phyloP scores from a whole-genome alignment of 2,888 invertebrate genomes.

The Synergus laeviventris region DNA sequence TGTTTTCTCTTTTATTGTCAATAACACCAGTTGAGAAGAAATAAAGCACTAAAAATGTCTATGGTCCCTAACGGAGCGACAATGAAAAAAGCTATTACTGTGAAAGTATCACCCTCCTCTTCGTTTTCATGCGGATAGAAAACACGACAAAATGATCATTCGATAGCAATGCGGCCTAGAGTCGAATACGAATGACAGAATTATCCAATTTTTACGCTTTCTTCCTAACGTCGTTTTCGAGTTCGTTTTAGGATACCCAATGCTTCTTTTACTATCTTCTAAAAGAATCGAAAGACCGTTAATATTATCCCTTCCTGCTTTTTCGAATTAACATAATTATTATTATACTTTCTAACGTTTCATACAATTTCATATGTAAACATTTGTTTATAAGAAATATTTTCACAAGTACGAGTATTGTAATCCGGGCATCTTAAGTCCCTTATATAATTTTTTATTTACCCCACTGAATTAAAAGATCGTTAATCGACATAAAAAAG shows the following conservation, averaged over 20 bases:
- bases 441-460: not conserved
- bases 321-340: too few relatives aligned
- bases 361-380: not conserved
- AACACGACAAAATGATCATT: not conserved
- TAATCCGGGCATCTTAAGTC: not conserved
- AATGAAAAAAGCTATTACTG: constrained; percentile 5
- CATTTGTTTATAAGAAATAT: too few relatives aligned
- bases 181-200: constrained; percentile 71
- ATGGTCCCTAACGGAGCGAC: not conserved
- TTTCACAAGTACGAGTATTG: not conserved
- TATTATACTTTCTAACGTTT: not conserved
- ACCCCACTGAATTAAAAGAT: not conserved
- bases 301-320: not conserved
- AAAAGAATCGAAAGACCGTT: constrained; percentile 46
- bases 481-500: not conserved
- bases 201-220: constrained; percentile 63
- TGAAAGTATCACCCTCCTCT: not conserved
- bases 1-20: not conserved
- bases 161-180: constrained; percentile 5
- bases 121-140: not conserved
- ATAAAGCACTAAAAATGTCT: constrained; percentile 2
- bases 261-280: not conserved
- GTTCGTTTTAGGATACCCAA: constrained; percentile 50
- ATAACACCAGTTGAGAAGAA: not conserved
- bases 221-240: constrained; percentile 47